These are phyloP conservation scores for Nothura maculosa DNA, from an alignment of 2,797 vertebrate genomes.

Conservation along the genomic window DNA sequence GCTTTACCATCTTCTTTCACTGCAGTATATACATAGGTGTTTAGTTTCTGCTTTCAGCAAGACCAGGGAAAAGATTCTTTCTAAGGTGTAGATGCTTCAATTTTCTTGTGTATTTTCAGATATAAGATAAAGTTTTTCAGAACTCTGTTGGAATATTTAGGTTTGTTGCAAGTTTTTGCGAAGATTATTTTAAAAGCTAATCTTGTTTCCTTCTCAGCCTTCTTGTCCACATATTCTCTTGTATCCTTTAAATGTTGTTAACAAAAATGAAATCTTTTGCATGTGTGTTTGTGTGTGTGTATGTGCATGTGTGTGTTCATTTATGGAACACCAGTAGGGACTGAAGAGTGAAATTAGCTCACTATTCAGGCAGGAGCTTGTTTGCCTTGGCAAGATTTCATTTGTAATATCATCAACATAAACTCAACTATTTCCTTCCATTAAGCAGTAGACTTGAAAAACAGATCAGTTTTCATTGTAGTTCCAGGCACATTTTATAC, in stretches of 20 bases:
- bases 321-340: background rate
- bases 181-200: background rate
- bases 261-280: background rate
- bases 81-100: background rate
- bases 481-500: background rate
- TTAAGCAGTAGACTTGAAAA: background rate
- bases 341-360: background rate
- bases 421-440: background rate
- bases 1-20: constrained; percentile 48
- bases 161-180: background rate
- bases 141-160: background rate
- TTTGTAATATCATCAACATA: background rate
- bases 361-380: background rate
- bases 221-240: background rate
- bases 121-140: background rate
- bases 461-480: background rate
- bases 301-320: background rate
- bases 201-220: background rate
- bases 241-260: background rate
- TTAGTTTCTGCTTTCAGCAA: background rate
- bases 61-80: background rate
- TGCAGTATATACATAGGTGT: background rate
- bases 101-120: background rate
- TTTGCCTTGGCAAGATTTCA: background rate
- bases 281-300: background rate